phyloP scores from a whole-genome alignment of 2,888 invertebrate genomes.

The Celastrina argiolus region DNA sequence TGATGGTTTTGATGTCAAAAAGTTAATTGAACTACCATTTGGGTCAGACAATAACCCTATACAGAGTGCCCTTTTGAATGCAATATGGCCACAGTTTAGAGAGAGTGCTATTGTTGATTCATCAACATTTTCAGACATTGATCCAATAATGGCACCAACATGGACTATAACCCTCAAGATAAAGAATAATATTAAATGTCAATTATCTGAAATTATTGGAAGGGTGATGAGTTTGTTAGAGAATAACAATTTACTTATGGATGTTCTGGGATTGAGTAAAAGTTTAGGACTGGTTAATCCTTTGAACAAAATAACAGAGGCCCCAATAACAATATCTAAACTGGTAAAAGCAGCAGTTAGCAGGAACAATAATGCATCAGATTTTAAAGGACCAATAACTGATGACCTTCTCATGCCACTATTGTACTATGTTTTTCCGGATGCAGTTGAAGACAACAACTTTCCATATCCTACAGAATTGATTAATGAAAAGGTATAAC shows the following conservation, averaged over 20 bases:
- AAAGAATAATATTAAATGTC: conserved; percentile 83
- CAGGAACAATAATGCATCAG: conserved; percentile 74
- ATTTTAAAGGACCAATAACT: conserved; percentile 84
- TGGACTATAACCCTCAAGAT: conserved; percentile 86
- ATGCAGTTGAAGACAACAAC: conserved; percentile 83
- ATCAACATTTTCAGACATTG: conserved; percentile 91
- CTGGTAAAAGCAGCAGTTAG: conserved; percentile 74
- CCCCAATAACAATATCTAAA: conserved; percentile 82
- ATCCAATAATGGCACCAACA: conserved; percentile 86
- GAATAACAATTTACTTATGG: conserved; percentile 67
- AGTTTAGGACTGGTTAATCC: conserved; percentile 77
- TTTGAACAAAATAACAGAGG: conserved; percentile 85
- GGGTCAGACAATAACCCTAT: conserved; percentile 91
- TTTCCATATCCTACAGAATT: conserved; percentile 73
- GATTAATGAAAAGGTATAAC: conserved; percentile 64
- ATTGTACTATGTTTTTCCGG: conserved; percentile 91
- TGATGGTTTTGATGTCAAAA: conserved; percentile 70
- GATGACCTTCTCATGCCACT: conserved; percentile 86
- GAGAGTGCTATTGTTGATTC: conserved; percentile 93
- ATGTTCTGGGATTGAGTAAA: conserved; percentile 65
- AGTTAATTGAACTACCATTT: conserved; percentile 83
- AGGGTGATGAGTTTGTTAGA: conserved; percentile 83
- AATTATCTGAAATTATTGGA: conserved; percentile 85
- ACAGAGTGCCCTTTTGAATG: conserved; percentile 85
- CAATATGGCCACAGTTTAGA: conserved; percentile 91